Conservation (phyloP, 2,113 vertebrate genomes). For the Turdus rufiventris region DNA sequence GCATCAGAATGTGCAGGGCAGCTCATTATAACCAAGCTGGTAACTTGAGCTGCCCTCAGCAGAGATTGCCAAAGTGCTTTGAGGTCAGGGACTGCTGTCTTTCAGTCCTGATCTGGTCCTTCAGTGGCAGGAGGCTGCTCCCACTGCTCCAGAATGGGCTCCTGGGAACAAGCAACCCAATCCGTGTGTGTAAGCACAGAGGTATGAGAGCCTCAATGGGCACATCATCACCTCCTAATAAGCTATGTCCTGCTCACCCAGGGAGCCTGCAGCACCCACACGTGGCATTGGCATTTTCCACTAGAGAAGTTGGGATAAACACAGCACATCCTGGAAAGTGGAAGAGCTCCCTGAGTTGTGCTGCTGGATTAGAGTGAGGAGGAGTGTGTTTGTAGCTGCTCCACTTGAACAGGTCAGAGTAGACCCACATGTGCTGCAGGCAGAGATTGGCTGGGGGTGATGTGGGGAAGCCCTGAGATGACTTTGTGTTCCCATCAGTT, state of each 20-base stretch:
- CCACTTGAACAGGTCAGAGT: background rate
- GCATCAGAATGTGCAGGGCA: background rate
- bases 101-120: background rate
- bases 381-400: background rate
- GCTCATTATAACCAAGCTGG: background rate
- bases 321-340: background rate
- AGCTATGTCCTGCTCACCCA: background rate
- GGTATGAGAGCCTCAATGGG: background rate
- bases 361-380: background rate
- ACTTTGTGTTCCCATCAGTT: background rate
- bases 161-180: background rate
- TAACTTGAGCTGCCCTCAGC: background rate
- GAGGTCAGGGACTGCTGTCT: background rate
- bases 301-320: background rate
- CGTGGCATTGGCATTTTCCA: conserved; percentile 37
- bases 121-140: background rate
- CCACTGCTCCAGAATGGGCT: conserved; percentile 1
- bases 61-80: background rate
- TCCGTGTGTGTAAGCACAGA: background rate
- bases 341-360: background rate
- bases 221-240: conserved; percentile 31
- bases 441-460: background rate
- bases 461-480: background rate
- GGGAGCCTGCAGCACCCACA: background rate
- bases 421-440: background rate